A percentile compares a stretch with the other conserved stretches of the same genome.
Evolutionary conservation across 1,140 invertebrate genomes (phyloP).

Genomic region (Lethrus apterus): DNA sequence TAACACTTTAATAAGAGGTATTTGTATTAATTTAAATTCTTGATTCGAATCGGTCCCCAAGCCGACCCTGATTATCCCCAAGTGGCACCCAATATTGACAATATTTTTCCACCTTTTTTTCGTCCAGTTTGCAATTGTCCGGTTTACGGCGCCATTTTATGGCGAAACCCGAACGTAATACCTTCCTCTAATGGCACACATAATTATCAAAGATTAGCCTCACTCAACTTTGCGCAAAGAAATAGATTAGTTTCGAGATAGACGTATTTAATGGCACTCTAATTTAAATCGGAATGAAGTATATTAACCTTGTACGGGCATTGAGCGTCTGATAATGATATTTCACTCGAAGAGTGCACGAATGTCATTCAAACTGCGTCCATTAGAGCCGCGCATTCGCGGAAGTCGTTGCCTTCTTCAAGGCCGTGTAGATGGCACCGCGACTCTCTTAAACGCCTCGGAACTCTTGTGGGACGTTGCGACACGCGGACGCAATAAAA

Average conservation of each 20-base stretch:
- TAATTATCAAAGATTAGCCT: background rate
- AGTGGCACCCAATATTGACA: too few relatives aligned
- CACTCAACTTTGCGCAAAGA: slow-evolving; percentile 2
- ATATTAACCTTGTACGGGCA: slow-evolving; percentile 22
- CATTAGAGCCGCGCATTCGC: slow-evolving; percentile 17
- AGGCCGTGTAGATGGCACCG: slow-evolving; percentile 9
- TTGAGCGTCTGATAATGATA: slow-evolving; percentile 19
- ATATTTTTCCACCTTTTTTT: too few relatives aligned
- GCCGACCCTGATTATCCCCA: too few relatives aligned
- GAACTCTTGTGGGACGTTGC: too few relatives aligned
- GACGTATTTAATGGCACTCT: slow-evolving; percentile 8
- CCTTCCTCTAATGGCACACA: background rate
- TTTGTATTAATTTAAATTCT: too few relatives aligned
- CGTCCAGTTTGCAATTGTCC: too few relatives aligned
- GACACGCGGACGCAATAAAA: too few relatives aligned
- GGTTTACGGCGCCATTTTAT: too few relatives aligned
- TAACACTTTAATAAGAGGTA: too few relatives aligned
- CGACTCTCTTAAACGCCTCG: too few relatives aligned
- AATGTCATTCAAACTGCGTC: slow-evolving; percentile 19
- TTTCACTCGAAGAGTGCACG: slow-evolving; percentile 16
- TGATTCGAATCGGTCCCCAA: too few relatives aligned
- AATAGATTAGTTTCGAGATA: slow-evolving; percentile 11
- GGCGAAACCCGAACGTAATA: too few relatives aligned
- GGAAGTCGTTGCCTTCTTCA: slow-evolving; percentile 21
- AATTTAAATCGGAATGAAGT: slow-evolving; percentile 23